Percentiles rank a stretch among this genome's conserved stretches.
phyloP scores from a whole-genome alignment of 2,797 vertebrate species.

The Mormyrops attenuatus region DNA sequence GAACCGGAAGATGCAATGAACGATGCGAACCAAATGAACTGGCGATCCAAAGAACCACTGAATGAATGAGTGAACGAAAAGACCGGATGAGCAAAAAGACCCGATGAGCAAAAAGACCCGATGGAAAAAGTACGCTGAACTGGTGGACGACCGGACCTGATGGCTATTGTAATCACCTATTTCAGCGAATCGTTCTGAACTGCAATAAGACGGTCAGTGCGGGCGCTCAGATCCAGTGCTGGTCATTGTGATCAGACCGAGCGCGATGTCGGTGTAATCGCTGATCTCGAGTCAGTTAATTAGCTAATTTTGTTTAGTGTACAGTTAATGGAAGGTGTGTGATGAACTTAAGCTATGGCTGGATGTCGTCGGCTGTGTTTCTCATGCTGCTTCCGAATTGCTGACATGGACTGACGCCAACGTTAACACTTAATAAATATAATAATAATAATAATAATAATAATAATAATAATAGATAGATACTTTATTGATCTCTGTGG shows the following conservation, averaged over 20 bases:
- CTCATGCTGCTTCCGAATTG: neutral
- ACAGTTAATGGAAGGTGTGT: neutral
- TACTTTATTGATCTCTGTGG: neutral
- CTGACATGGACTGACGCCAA: neutral
- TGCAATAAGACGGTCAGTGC: conserved; percentile 5
- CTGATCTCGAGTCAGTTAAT: neutral
- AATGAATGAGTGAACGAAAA: neutral
- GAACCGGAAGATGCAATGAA: neutral
- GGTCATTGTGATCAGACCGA: neutral
- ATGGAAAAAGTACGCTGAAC: neutral
- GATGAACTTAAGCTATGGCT: neutral
- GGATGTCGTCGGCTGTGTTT: neutral
- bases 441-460: neutral
- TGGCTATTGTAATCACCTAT: neutral
- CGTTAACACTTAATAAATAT: neutral
- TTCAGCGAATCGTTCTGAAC: conserved; percentile 14
- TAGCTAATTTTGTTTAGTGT: neutral
- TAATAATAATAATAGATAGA: neutral
- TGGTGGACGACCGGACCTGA: neutral
- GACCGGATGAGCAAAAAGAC: neutral
- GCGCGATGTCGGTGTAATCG: neutral
- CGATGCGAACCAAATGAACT: neutral
- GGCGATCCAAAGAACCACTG: neutral
- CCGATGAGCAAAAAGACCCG: neutral
- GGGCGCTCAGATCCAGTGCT: neutral